phyloP scores from a whole-genome alignment of 2,113 vertebrate genomes.

The Aythya baeri region DNA sequence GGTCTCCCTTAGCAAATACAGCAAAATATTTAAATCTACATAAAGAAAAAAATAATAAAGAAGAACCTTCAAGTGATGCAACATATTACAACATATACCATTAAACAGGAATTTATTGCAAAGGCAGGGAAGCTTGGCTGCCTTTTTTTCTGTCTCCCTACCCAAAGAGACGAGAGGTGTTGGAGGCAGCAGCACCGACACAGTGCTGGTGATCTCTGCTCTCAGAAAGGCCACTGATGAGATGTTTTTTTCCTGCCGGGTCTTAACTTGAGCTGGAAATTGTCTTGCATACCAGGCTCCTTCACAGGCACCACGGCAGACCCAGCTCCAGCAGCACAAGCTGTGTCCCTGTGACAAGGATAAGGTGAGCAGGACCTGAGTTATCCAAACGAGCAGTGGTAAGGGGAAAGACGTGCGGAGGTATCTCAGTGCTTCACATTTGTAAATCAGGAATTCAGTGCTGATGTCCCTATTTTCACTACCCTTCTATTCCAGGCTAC shows the following conservation, averaged over 20 bases:
- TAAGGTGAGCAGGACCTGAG: neutral
- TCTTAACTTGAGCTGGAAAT: neutral
- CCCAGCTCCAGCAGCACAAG: fast-evolving
- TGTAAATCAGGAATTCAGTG: neutral
- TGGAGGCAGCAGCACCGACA: fast-evolving
- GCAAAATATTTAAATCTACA: neutral
- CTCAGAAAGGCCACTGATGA: neutral
- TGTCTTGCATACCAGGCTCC: neutral
- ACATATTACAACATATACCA: neutral
- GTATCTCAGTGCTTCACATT: neutral
- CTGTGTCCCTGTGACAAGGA: neutral
- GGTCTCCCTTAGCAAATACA: neutral
- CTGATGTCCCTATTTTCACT: neutral
- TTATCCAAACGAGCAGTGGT: neutral
- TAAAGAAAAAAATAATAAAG: neutral
- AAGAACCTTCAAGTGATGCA: neutral
- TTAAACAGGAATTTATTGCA: neutral
- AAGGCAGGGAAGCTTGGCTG: neutral
- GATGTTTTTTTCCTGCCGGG: neutral
- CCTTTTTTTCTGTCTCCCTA: neutral
- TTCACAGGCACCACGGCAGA: neutral
- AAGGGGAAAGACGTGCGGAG: neutral
- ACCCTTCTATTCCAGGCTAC: neutral
- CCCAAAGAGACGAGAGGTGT: neutral
- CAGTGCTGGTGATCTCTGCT: neutral